These are phyloP conservation scores for Oceanodroma tethys DNA, from an alignment of 2,113 vertebrate genomes.

Conservation along the genomic window DNA sequence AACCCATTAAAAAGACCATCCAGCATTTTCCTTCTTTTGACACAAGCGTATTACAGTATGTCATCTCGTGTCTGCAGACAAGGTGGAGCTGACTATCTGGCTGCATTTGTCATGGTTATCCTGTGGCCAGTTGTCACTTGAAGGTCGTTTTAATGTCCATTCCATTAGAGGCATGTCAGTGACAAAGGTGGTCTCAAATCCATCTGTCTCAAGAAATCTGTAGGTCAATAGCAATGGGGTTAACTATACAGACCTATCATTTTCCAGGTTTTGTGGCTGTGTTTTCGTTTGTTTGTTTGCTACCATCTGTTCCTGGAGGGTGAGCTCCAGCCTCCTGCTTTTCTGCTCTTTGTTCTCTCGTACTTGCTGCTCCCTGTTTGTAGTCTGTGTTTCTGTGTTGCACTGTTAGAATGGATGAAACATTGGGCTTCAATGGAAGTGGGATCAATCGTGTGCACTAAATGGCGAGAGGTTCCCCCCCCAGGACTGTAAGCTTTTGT, in stretches of 20 bases:
- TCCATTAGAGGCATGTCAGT: constrained; percentile 11
- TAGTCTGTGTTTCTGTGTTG: background rate
- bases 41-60: background rate
- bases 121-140: constrained; percentile 11
- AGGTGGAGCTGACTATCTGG: constrained; percentile 18
- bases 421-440: background rate
- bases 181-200: background rate
- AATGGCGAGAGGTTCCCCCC: background rate
- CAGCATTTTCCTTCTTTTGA: constrained; percentile 29
- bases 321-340: background rate
- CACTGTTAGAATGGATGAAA: background rate
- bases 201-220: background rate
- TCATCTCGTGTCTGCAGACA: background rate
- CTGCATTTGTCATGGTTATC: constrained; percentile 35
- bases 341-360: background rate
- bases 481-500: background rate
- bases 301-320: background rate
- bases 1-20: constrained; percentile 11
- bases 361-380: background rate
- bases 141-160: constrained; percentile 12
- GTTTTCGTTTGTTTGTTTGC: background rate
- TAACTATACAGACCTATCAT: background rate
- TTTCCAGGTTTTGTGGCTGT: background rate
- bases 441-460: background rate
- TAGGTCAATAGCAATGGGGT: background rate